phyloP scores from a whole-genome alignment of 2,113 vertebrate species.

The Ancistrus triradiatus region DNA sequence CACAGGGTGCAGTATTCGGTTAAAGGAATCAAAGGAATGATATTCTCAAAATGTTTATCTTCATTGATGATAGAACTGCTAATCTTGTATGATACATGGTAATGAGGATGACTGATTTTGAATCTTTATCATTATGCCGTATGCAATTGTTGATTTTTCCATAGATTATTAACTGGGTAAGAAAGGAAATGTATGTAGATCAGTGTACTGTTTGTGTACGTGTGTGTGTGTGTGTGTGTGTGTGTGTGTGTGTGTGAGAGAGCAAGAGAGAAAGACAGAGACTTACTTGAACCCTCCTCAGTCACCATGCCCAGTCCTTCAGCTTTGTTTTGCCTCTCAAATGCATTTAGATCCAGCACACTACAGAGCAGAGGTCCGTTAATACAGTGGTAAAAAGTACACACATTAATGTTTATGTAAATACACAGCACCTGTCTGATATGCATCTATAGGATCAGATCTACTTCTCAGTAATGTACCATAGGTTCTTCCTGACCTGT shows the following conservation, averaged over 20 bases:
- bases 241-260: constrained; percentile 1
- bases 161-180: too few species aligned
- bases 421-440: too few species aligned
- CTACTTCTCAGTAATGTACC: too few species aligned
- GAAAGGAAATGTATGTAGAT: background rate
- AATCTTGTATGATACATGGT: background rate
- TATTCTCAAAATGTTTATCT: background rate
- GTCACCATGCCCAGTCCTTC: constrained; percentile 99
- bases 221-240: too few species aligned
- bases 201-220: background rate
- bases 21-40: background rate
- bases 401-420: background rate
- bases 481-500: too few species aligned
- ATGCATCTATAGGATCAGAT: too few species aligned
- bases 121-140: background rate
- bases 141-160: too few species aligned
- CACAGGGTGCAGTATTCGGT: constrained; percentile 1
- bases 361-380: constrained; percentile 56
- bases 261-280: too few species aligned
- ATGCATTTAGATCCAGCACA: constrained; percentile 95
- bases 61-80: background rate
- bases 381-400: background rate
- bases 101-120: background rate
- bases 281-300: constrained; percentile 98
- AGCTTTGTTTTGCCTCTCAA: constrained; percentile 98